Percentiles rank a stretch among this genome's conserved stretches.
Evolutionary conservation across 2,113 vertebrate species (phyloP).

Genomic region (Calypte anna): DNA sequence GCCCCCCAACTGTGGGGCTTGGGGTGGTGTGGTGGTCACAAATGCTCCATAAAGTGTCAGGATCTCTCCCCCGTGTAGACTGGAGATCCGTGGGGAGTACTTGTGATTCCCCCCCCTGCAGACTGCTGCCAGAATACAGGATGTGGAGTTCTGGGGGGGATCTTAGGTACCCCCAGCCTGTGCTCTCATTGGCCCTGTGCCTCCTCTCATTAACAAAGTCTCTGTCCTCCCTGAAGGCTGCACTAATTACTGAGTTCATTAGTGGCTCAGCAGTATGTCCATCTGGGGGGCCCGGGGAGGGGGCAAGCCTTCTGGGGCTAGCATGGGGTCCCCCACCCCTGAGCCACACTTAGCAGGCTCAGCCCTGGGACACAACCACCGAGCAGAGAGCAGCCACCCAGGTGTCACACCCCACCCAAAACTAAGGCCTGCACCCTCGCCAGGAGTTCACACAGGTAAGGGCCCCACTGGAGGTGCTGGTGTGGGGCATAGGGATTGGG

Average conservation of each 20-base stretch:
- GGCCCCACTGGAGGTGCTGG: not conserved
- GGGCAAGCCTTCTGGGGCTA: not conserved
- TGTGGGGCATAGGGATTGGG: too few species aligned
- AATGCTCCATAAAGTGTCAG: too few species aligned
- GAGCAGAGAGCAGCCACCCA: accelerated
- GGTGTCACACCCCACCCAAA: not conserved
- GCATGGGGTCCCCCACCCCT: not conserved
- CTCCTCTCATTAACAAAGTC: slow-evolving; percentile 17
- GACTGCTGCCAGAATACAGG: not conserved
- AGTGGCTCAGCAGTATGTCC: not conserved
- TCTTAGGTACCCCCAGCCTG: accelerated
- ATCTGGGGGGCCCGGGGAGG: not conserved
- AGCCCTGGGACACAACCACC: accelerated
- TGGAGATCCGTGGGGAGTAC: too few species aligned
- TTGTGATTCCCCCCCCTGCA: not conserved
- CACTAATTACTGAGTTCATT: slow-evolving; percentile 58
- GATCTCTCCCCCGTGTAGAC: accelerated
- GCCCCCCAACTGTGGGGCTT: not conserved
- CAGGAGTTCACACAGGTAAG: not conserved
- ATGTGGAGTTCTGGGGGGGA: not conserved
- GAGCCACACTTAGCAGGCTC: not conserved
- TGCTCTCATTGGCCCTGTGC: slow-evolving; percentile 17
- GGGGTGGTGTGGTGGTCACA: not conserved
- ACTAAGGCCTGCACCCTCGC: accelerated
- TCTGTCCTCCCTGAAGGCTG: not conserved